Evolutionary conservation across 2,113 vertebrate species (phyloP), one percentile per base, ranked within the genome.

Genomic region (Craseonycteris thonglongyai): DNA sequence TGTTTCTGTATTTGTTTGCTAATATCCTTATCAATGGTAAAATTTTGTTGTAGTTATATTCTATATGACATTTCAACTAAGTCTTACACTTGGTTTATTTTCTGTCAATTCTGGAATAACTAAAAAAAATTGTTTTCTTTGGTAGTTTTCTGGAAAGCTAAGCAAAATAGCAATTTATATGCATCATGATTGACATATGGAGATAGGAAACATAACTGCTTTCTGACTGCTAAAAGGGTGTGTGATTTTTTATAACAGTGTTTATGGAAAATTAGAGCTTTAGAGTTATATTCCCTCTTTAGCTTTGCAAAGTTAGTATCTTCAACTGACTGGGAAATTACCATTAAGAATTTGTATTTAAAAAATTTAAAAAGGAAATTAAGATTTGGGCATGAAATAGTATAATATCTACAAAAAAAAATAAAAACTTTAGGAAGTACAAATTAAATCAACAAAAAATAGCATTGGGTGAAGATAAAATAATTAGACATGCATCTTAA

Each of bases 281-380:
- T 86, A 90, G 13, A 92, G 6, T 88, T 85, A 15, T 94, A 59
- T 7, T 95, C 93, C 19, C 0, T 61, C 45, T 69, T 90, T 89
- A 81, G 6, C 0, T 22, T 80, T 11, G 8, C n/a, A 87, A 87
- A 5, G 38, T 33, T 88, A 89, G 76, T 1, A 33, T 13, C n/a
- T 83, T 33, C 72, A 5, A 47, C 63, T 92, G 78, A 95, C 7
- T 45, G 18, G 40, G 6, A 10, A 88, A 30, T 10, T 84, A 79
- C 84, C 47, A 45, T 49, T 42, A 94, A 42, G 59, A 80, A 95
- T 79, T 85, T n/a, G 7, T 26, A 81, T 95, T 96, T 95, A 79
- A 89, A 84, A 13, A 15, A 35, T 88, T 88, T 71, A 78, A 28
- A 91, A 15, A 72, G 85, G 0, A 30, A 93, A 95, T 81, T 10